phyloP scores from a whole-genome alignment of 2,888 invertebrate genomes.

The Tinea trinotella region DNA sequence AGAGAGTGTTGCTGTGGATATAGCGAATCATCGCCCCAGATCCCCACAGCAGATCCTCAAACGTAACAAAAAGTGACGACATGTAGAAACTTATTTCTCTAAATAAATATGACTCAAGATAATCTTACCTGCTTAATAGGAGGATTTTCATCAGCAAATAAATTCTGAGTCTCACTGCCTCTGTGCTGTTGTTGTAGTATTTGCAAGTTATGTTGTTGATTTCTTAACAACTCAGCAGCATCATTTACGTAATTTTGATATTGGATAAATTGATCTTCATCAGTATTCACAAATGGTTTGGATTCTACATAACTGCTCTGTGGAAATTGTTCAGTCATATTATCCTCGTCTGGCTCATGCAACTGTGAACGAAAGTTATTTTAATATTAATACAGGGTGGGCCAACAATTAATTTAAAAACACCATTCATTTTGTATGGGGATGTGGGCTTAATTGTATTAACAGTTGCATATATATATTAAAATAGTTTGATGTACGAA shows the following conservation, averaged over 20 bases:
- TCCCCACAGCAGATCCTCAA: too few species aligned
- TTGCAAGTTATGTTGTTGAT: conserved; percentile 55
- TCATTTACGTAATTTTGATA: neutral
- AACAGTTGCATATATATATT: too few species aligned
- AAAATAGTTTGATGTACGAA: too few species aligned
- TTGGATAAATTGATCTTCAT: neutral
- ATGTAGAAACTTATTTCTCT: too few species aligned
- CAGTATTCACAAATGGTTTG: neutral
- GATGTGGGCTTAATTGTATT: too few species aligned
- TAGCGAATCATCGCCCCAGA: too few species aligned
- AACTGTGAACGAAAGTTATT: neutral
- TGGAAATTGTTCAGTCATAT: conserved; percentile 22
- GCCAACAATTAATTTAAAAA: too few species aligned
- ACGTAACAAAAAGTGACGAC: too few species aligned
- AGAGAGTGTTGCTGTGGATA: too few species aligned
- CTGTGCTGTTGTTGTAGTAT: conserved; percentile 43
- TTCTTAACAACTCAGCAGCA: conserved; percentile 41
- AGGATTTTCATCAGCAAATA: conserved; percentile 44
- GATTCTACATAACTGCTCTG: conserved; percentile 19
- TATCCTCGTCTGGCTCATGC: neutral
- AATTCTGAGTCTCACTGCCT: conserved; percentile 43
- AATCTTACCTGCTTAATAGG: conserved; percentile 47
- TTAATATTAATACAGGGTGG: too few species aligned
- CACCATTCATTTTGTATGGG: too few species aligned
- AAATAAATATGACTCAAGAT: too few species aligned